A percentile compares a stretch with the other conserved stretches of the same genome.
Evolutionary conservation across 2,888 invertebrate genomes (phyloP).

Genomic region (Polydrusus tereticollis): DNA sequence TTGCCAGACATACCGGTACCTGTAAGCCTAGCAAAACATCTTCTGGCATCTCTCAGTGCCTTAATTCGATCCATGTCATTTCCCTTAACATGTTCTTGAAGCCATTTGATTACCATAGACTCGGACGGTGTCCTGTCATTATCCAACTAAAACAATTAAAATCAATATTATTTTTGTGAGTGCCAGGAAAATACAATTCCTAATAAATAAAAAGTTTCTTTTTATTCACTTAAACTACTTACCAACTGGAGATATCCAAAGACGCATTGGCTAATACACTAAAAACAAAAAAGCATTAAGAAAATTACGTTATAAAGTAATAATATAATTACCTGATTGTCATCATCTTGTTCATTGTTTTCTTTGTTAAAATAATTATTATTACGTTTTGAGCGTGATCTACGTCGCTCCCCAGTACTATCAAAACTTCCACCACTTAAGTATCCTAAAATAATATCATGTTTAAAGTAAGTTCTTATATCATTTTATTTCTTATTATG

Average conservation of each 20-base stretch:
- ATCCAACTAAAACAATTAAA: slow-evolving; percentile 60
- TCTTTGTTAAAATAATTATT: slow-evolving; percentile 24
- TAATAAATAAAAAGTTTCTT: too few relatives aligned
- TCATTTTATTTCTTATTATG: background rate
- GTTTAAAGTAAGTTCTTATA: background rate
- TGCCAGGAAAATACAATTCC: too few relatives aligned
- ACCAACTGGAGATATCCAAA: slow-evolving; percentile 65
- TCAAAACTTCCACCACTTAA: background rate
- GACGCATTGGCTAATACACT: slow-evolving; percentile 65
- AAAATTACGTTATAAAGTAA: background rate
- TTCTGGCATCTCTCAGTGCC: slow-evolving; percentile 61
- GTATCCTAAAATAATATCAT: background rate
- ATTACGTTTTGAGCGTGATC: background rate
- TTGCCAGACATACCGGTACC: slow-evolving; percentile 58
- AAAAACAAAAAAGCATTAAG: slow-evolving; percentile 49
- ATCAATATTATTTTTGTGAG: too few relatives aligned
- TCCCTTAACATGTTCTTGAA: slow-evolving; percentile 62
- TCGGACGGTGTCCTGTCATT: slow-evolving; percentile 65
- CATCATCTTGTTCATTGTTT: slow-evolving; percentile 29
- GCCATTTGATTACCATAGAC: slow-evolving; percentile 64
- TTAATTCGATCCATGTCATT: slow-evolving; percentile 62
- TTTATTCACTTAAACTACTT: slow-evolving; percentile 41
- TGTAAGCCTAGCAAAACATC: slow-evolving; percentile 64
- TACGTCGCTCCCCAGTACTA: background rate
- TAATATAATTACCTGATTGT: slow-evolving; percentile 36